Evolutionary conservation across 2,113 vertebrate genomes (phyloP), one percentile per base, ranked within the genome.

Genomic region (Turdus rufiventris): DNA sequence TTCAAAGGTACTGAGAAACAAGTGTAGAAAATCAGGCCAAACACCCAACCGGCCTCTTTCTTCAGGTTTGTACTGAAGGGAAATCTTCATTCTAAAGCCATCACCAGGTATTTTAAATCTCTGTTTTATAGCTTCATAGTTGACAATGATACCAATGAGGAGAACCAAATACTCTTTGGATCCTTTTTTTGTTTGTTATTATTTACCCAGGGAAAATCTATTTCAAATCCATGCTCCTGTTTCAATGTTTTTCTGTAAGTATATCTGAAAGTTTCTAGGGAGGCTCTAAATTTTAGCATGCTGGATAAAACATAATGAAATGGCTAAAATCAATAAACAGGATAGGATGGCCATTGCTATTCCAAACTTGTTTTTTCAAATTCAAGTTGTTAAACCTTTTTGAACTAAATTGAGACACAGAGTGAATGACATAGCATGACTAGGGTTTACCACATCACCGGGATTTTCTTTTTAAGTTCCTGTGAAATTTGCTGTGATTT

Each of bases 311-410:
- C 34, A 63, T 57, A 82, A 95, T 85, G 89, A 93, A 95, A 74
- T 3, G 20, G 25, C 28, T 75, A 90, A 97, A 95, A 97, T 97
- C 92, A 96, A 95, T 96, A 90, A 72, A 74, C 18, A 96, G 40
- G 47, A 85, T 92, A 38, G 96, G 10, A 26, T 53, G 16, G 38
- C 83, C 50, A 90, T 94, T 96, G 58, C 57, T 96, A 97, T 94
- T 96, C 88, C 53, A 78, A 88, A 88, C 6, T 26, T 42, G 34
- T 73, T 96, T 61, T 89, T 92, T 56, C 40, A 95, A 96, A 96
- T 28, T 88, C 77, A 87, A 89, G 36, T 66, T 94, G 21, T 77
- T 94, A 93, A 95, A 42, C 40, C 73, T 73, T 85, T 96, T 95
- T 72, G 89, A 95, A 90, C 25, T 91, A 94, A 94, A 89, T 57